Conservation (phyloP, 2,113 vertebrate genomes). For the Vulpes ferrilata region DNA sequence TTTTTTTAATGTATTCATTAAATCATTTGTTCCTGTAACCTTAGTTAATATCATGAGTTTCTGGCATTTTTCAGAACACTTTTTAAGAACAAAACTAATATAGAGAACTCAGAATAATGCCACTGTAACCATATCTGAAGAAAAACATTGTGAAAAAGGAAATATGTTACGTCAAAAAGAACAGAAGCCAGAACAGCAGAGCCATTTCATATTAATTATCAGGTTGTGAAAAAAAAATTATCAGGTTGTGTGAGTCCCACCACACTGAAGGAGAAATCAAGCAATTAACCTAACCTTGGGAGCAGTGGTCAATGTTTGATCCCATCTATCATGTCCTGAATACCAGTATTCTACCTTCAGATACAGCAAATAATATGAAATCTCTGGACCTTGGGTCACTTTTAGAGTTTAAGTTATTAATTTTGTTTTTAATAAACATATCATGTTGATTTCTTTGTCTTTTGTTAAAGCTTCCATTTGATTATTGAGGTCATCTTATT, state of each 20-base stretch:
- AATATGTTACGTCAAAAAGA: background rate
- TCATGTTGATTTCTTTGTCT: background rate
- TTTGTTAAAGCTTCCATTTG: constrained; percentile 31
- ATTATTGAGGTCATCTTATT: background rate
- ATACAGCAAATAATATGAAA: background rate
- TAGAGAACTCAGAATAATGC: background rate
- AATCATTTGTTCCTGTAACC: background rate
- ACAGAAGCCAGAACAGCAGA: background rate
- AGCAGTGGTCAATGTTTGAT: background rate
- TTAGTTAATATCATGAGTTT: background rate
- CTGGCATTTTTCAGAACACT: background rate
- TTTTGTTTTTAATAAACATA: background rate
- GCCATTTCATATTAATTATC: background rate
- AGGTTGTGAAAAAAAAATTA: background rate
- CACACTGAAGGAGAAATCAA: background rate
- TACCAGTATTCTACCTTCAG: background rate
- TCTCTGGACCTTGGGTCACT: background rate
- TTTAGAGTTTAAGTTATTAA: background rate
- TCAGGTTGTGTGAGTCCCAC: background rate
- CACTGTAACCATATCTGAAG: background rate
- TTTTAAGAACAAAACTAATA: background rate
- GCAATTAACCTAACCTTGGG: background rate
- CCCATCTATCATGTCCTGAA: background rate
- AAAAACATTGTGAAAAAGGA: background rate
- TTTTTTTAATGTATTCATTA: background rate